Base-by-base conservation (phyloP, 2,888 invertebrate species). In the Dione juno region DNA sequence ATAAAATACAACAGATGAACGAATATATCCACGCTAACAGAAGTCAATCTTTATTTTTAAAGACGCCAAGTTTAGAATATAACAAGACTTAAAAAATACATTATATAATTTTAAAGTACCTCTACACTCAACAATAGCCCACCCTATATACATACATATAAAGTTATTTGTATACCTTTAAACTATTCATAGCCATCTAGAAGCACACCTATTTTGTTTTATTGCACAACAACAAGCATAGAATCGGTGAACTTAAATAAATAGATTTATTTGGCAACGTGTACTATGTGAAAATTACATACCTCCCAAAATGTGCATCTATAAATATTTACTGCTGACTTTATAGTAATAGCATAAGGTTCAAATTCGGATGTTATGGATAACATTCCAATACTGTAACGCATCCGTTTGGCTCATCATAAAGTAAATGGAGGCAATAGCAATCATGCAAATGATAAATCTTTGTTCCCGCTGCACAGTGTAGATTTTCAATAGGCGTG, bases 371-470 rank as follows among this genome's bases (percentile, higher is more conserved):
- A 65, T 48, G 3, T 40, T 63, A 63, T 41, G 3, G 11, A 13
- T 6, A 53, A 35, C 37, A 54, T 45, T 19, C 66, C 43, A 53
- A 41, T 66, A 66, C 50, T 59, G 66, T 61, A 69, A 53, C 59
- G 69, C 75, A 75, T 71, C 70, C 71, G 75, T 76, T 73, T 64
- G 69, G 69, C 71, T 76, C 74, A 76, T 74, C 71, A 76, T 76
- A 77, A 40, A 78, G 77, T 76, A 78, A 78, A 77, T 78, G 73
- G 75, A 77, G 70, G 77, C 75, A 79, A 80, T 78, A 79, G 82
- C 81, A 81, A 83, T 84, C 80, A 84, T 84, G 83, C 80, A 84
- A 84, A 85, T 82, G 76, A 75, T 69, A 74, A 75, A 71, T 77
- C 75, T 75, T 75, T 79, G 81, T 81, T 82, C 77, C 78, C 79